Base-by-base conservation (phyloP, 2,888 invertebrate genomes). In the Peribatodes rhomboidaria region DNA sequence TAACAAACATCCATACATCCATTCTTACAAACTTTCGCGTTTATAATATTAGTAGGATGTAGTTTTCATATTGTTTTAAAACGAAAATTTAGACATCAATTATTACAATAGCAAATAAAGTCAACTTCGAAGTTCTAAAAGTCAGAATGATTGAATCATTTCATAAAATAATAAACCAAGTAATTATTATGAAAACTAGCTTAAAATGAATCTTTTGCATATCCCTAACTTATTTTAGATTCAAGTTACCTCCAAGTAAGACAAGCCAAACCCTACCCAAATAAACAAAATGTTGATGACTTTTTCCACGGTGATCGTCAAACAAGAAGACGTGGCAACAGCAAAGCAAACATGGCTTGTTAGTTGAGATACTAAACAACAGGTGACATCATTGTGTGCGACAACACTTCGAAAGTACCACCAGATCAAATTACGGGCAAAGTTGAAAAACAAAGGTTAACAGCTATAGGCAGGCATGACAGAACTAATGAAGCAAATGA, bases 321-420 rank as follows among this genome's bases (percentile, higher is more conserved):
- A 63, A 61, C 63, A 61, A 58, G 62, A 54, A 68, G 44, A 66
- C 55, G 52, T 69, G 64, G 61, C 60, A 61, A 67, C 53, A 65
- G 67, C 61, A 59, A 67, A 69, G 50, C 47, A 53, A 57, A 57
- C 47, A 63, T 44, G 42, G 42, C 57, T 39, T 63, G 37, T 57
- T 66, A 52, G 31, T 44, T 41, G 50, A 41, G 39, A 22, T 20
- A 41, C 31, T 41, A 39, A 55, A 61, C 57, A 63, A 58, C 57
- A 53, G 46, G 22, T 69, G 64, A 64, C 49, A 56, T 56, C 55
- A 61, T 42, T 44, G 44, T 33, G 55, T 44, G 42, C 18, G 33
- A 55, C 41, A 42, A 55, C 54, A 54, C 54, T 54, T 54, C 20
- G 27, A 31, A 54, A 42, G 31, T 31, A 42, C 41, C 41, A 14